Percentiles rank a stretch among this genome's conserved stretches.
Evolutionary conservation across 2,888 invertebrate species (phyloP).

Genomic region (Diploptera punctata): DNA sequence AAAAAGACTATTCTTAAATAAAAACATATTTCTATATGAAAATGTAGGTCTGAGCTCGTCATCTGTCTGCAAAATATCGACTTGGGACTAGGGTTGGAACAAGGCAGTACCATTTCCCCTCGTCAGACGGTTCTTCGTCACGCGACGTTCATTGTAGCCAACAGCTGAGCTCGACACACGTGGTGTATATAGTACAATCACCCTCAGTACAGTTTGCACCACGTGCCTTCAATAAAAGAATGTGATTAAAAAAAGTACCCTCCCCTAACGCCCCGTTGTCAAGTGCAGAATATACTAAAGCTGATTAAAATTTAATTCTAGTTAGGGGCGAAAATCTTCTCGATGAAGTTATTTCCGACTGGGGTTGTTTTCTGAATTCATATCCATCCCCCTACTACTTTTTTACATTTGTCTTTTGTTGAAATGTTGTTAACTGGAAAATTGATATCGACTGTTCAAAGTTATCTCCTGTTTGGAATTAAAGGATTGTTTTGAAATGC

Average conservation of each 20-base stretch:
- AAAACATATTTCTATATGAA: background rate
- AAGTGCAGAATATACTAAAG: background rate
- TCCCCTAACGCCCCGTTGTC: slow-evolving; percentile 6
- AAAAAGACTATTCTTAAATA: too few relatives aligned
- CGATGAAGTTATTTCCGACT: background rate
- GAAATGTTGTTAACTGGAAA: too few relatives aligned
- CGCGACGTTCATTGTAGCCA: slow-evolving; percentile 16
- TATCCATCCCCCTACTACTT: too few relatives aligned
- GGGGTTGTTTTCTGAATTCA: background rate
- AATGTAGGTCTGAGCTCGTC: background rate
- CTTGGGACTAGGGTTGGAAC: background rate
- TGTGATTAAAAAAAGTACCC: background rate
- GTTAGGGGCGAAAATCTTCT: background rate
- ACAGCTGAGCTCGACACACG: slow-evolving; percentile 13
- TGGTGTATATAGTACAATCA: slow-evolving; percentile 3
- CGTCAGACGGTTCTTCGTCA: background rate
- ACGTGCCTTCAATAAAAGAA: background rate
- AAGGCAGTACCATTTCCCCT: slow-evolving; percentile 1
- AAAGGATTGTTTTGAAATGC: too few relatives aligned
- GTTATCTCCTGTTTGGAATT: background rate
- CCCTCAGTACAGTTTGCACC: background rate
- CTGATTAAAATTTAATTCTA: background rate
- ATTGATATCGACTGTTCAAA: background rate
- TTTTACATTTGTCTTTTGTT: too few relatives aligned
- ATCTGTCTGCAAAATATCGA: background rate